Base-by-base conservation (phyloP, 1,140 invertebrate genomes). In the Sycophila sp. region DNA sequence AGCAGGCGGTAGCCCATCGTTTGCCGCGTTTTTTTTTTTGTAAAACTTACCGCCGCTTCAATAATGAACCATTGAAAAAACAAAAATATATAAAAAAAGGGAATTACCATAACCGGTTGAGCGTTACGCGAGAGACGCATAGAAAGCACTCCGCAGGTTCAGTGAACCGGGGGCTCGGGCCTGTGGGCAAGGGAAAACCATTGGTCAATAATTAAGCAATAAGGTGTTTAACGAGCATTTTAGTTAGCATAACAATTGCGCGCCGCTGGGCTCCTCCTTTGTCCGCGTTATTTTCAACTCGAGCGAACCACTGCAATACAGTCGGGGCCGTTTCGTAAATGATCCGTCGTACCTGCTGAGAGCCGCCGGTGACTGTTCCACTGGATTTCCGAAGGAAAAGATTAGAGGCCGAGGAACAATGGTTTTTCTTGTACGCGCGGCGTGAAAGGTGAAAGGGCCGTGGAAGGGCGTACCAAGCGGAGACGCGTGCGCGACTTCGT, bases 321-420 rank as follows among this genome's bases (percentile, higher is more conserved):
- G 2, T 26, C 7, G n/a, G n/a, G n/a, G 13, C 10, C 2, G 15
- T 53, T 53, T 53, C 49, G 49, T 53, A 15, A 53, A 53, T n/a
- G 11, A 53, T 53, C 30, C 49, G 28, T 30, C 11, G 13, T 28
- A 8, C 11, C 13, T 13, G 28, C 15, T 51, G 42, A n/a, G 34
- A 10, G 42, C 19, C 24, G 47, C 19, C 3, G 47, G 11, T 8
- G 40, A 42, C 11, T 15, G 40, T 6, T 51, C 47, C n/a, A 58
- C 36, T 45, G 64, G 53, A n/a, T n/a, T n/a, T n/a, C n/a, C n/a
- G 40, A 67, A 73, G 66, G 71, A 76, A 74, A 70, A 53, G 62
- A 66, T 66, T 17, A 42, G n/a, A 15, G 40, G 40, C 19, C 40
- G 19, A 42, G 13, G 40, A 42, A 17, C 10, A 42, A 42, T 22